Evolutionary conservation across 1,140 invertebrate species (phyloP).

Genomic region (Glossosoma conforme): DNA sequence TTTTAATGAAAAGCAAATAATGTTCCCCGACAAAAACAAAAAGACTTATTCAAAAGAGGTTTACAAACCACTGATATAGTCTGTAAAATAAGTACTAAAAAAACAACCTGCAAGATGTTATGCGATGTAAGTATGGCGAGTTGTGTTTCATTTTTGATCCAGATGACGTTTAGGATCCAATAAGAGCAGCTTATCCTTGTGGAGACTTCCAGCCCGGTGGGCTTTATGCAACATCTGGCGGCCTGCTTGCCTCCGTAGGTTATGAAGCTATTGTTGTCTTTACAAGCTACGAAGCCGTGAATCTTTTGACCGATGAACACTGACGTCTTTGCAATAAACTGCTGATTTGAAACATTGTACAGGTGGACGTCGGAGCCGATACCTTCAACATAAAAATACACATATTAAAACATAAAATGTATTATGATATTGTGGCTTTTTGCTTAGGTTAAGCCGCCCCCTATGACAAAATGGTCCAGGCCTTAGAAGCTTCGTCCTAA

Average conservation of each 20-base stretch:
- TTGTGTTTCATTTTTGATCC: slow-evolving; percentile 34
- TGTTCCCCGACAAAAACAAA: background rate
- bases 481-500: background rate
- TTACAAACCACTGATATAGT: slow-evolving; percentile 1
- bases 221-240: slow-evolving; percentile 35
- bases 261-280: slow-evolving; percentile 36
- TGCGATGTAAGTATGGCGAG: slow-evolving; percentile 36
- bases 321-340: slow-evolving; percentile 37
- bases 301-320: slow-evolving; percentile 47
- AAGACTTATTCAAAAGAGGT: background rate
- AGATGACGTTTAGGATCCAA: slow-evolving; percentile 36
- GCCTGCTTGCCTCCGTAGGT: slow-evolving; percentile 48
- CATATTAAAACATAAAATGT: slow-evolving; percentile 1
- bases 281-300: slow-evolving; percentile 41
- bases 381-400: slow-evolving; percentile 38
- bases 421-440: background rate
- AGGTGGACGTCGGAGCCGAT: slow-evolving; percentile 44
- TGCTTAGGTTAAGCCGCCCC: background rate
- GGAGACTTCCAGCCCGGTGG: slow-evolving; percentile 16
- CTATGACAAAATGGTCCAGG: background rate
- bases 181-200: slow-evolving; percentile 28
- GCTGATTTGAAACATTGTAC: slow-evolving; percentile 32
- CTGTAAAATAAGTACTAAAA: slow-evolving; percentile 57
- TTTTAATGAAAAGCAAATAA: background rate
- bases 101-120: slow-evolving; percentile 33